Evolutionary conservation across 2,888 invertebrate genomes (phyloP).

Genomic region (Rotaria socialis): DNA sequence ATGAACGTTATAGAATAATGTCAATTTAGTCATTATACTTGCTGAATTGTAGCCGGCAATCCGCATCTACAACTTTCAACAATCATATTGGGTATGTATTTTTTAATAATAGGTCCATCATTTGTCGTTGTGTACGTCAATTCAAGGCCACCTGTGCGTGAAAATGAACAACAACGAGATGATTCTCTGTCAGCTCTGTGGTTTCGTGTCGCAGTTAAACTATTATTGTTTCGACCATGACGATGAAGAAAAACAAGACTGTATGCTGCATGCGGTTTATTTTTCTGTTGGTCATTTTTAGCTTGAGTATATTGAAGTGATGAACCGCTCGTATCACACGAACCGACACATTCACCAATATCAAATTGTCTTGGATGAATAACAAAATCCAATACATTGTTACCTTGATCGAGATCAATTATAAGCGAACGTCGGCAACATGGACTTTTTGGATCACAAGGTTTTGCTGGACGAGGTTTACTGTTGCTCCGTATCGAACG

Average conservation of each 20-base stretch:
- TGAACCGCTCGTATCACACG: neutral
- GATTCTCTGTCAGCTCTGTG: neutral
- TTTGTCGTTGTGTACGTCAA: neutral
- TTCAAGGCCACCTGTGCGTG: slow-evolving; percentile 9
- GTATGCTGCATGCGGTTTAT: neutral
- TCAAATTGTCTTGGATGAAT: neutral
- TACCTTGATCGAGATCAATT: neutral
- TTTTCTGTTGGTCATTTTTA: neutral
- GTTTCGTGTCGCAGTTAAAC: neutral
- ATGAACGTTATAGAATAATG: neutral
- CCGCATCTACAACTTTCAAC: slow-evolving; percentile 16
- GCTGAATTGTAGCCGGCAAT: slow-evolving; percentile 8
- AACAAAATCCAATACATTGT: neutral
- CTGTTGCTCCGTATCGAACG: neutral
- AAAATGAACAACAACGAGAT: neutral
- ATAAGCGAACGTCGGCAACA: slow-evolving; percentile 15
- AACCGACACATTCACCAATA: slow-evolving; percentile 23
- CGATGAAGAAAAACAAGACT: neutral
- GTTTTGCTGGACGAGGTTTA: neutral
- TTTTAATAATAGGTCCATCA: neutral
- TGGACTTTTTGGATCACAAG: slow-evolving; percentile 12
- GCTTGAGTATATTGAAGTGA: neutral
- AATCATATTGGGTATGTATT: slow-evolving; percentile 2
- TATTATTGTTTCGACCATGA: neutral
- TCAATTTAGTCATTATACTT: neutral